Conservation (phyloP, 2,888 invertebrate genomes). For the Lasioglossum figueresi region DNA sequence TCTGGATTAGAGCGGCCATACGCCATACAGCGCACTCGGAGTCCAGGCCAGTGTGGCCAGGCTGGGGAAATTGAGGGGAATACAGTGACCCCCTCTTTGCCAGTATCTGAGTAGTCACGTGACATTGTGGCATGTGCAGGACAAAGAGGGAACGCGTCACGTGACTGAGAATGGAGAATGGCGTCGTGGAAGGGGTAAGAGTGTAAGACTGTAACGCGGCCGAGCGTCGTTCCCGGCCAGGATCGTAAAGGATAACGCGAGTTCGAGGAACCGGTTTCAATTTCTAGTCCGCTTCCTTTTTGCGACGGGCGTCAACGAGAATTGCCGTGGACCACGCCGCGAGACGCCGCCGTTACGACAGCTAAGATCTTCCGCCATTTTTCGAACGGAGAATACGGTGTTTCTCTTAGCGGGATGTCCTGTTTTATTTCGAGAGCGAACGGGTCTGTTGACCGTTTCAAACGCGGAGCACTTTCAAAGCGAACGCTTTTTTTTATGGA, state of each 20-base stretch:
- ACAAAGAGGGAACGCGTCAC: too few relatives aligned
- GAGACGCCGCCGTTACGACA: not conserved
- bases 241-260: constrained; percentile 41
- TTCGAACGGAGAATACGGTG: not conserved
- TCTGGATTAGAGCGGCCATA: constrained; percentile 34
- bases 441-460: not conserved
- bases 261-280: constrained; percentile 35
- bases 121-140: too few relatives aligned
- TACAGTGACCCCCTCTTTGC: too few relatives aligned
- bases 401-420: not conserved
- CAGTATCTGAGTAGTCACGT: too few relatives aligned
- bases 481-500: not conserved
- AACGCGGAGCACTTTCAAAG: not conserved
- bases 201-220: constrained; percentile 12
- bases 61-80: too few relatives aligned
- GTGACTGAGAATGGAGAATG: too few relatives aligned
- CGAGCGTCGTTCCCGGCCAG: constrained; percentile 8
- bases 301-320: not conserved
- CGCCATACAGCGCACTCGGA: not conserved
- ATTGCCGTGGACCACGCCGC: constrained; percentile 1
- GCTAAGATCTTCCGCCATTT: constrained; percentile 14
- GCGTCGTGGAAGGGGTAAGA: too few relatives aligned
- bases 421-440: not conserved
- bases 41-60: not conserved
- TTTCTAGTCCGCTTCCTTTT: constrained; percentile 2